Evolutionary conservation across 2,113 vertebrate genomes (phyloP), one percentile per base, ranked within the genome.

Genomic region (Charadrius vociferus): DNA sequence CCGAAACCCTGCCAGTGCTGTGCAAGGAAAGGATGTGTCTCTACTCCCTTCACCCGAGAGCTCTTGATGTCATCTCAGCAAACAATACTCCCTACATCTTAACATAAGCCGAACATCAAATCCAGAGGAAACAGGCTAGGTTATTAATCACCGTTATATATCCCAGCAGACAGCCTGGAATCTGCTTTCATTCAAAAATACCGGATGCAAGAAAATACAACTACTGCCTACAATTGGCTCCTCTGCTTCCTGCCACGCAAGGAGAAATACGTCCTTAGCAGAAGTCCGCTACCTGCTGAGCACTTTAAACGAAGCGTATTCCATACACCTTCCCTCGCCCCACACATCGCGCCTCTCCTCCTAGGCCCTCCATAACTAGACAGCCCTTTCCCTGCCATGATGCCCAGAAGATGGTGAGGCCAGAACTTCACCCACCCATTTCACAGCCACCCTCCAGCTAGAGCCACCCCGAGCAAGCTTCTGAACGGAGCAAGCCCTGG

Each of bases 181-280:
- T 95, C 80, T 93, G 74, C 61, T 88, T 91, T 95, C 56, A 21
- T 93, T 93, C 75, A 79, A 20, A 83, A 41, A 41, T 30, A 52
- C 59, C 8, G 3, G 66, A 81, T 37, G 37, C 39, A 56, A 88
- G 63, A 66, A 79, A 65, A 65, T 17, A 37, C 39, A 62, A 81
- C 70, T n/a, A 7, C 52, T 74, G 74, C 45, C 34, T n/a, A 9
- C 18, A 39, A 19, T 7, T 68, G 74, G 41, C 45, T 67, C 47
- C n/a, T 39, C 29, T 30, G 3, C 14, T 78, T 66, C 90, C 86
- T 58, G 65, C 45, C 47, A 23, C 0, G 7, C 53, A 16, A 39
- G 45, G 43, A 34, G n/a, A 75, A 80, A 65, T 1, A 50, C 1
- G 2, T 18, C 9, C 71, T 58, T 20, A 37, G 3, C 24, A 18